These are phyloP conservation scores for Marmota flaviventris DNA, from an alignment of 2,113 vertebrate species.

Conservation along the genomic window DNA sequence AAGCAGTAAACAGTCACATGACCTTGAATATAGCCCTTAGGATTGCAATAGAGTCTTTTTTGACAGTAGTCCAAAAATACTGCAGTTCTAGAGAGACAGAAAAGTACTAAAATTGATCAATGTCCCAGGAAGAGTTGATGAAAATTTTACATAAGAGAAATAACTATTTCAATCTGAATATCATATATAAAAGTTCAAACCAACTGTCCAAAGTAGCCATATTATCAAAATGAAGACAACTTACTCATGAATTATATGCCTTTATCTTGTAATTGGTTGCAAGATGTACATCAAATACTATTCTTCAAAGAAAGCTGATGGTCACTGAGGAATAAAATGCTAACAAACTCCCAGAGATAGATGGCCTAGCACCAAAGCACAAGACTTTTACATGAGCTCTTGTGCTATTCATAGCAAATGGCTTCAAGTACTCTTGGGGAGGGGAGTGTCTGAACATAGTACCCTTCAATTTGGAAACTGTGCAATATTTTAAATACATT, in stretches of 20 bases:
- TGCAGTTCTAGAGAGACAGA: not conserved
- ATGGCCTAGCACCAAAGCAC: conserved; percentile 4
- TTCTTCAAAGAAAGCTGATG: not conserved
- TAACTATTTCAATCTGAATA: conserved; percentile 58
- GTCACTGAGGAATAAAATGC: conserved; percentile 9
- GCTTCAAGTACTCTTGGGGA: conserved; percentile 2
- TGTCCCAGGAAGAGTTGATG: not conserved
- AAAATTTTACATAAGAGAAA: conserved; percentile 14
- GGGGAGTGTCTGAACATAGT: not conserved
- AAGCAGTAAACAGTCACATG: conserved; percentile 76
- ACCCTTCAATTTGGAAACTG: not conserved
- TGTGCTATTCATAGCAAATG: conserved; percentile 15
- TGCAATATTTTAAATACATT: conserved; percentile 35
- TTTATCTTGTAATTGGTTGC: not conserved
- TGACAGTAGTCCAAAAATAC: conserved; percentile 72
- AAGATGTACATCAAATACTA: not conserved
- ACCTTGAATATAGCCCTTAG: conserved; percentile 66
- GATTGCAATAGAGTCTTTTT: conserved; percentile 48
- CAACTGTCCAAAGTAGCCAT: not conserved
- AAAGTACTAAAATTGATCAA: conserved; percentile 73
- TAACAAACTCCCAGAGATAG: conserved; percentile 40
- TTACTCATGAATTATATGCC: not conserved
- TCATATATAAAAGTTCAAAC: conserved; percentile 50
- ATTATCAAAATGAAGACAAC: conserved; percentile 26
- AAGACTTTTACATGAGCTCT: not conserved